These are phyloP conservation scores for Drosophila fulvimacula DNA, from an alignment of 2,888 invertebrate genomes.

Conservation along the genomic window DNA sequence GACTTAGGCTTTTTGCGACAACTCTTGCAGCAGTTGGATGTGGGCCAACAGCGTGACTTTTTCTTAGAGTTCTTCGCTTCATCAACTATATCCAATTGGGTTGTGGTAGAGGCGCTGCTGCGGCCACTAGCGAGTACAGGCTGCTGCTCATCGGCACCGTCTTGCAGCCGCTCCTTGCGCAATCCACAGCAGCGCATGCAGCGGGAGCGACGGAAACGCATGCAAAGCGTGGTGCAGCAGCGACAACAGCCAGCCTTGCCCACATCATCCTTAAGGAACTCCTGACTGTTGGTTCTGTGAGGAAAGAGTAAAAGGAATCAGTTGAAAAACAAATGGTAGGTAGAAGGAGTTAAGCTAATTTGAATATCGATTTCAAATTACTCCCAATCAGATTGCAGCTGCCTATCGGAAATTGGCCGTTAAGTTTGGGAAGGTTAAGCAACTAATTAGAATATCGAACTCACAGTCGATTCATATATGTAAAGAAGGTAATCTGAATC, in stretches of 20 bases:
- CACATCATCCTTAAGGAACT: constrained; percentile 79
- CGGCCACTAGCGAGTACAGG: constrained; percentile 76
- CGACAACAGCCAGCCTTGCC: constrained; percentile 75
- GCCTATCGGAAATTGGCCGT: not conserved
- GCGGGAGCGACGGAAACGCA: constrained; percentile 84
- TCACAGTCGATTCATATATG: not conserved
- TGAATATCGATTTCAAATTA: not conserved
- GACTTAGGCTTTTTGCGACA: constrained; percentile 81
- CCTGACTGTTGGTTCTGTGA: constrained; percentile 81
- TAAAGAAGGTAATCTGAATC: not conserved
- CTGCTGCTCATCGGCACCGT: constrained; percentile 69
- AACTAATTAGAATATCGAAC: not conserved
- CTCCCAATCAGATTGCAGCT: not conserved
- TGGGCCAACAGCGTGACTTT: constrained; percentile 82
- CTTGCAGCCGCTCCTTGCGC: constrained; percentile 60
- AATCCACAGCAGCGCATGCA: constrained; percentile 81
- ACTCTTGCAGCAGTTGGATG: constrained; percentile 84
- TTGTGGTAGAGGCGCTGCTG: constrained; percentile 73
- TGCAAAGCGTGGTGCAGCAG: constrained; percentile 82
- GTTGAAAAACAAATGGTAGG: not conserved
- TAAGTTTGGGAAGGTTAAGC: not conserved
- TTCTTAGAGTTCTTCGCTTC: constrained; percentile 70
- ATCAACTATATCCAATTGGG: constrained; percentile 80
- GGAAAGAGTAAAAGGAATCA: not conserved
- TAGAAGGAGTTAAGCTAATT: not conserved